A percentile compares a stretch with the other conserved stretches of the same genome.
Conservation (phyloP, 2,113 vertebrate genomes). For the Pomatostomus ruficeps region DNA sequence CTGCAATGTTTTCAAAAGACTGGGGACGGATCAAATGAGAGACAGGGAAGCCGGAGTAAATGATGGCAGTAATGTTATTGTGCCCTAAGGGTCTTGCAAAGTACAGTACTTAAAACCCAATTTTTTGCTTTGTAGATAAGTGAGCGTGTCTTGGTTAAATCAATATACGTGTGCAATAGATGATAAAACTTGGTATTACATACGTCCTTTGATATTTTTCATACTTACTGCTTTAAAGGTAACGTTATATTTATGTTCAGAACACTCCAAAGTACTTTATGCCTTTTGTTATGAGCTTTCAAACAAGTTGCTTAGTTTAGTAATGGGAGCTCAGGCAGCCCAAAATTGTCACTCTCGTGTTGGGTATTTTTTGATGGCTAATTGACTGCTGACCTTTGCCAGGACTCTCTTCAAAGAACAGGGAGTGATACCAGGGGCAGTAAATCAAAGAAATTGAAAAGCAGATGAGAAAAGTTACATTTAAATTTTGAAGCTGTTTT, state of each 20-base stretch:
- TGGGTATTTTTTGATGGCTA: slow-evolving; percentile 1
- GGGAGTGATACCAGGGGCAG: background rate
- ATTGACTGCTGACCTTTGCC: slow-evolving; percentile 44
- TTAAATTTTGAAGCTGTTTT: background rate
- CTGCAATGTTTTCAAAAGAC: background rate
- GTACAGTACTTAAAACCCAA: slow-evolving; percentile 46
- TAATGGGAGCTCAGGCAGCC: background rate
- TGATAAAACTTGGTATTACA: slow-evolving; percentile 44
- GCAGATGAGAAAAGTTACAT: background rate
- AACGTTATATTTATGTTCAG: background rate
- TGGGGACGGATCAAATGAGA: background rate
- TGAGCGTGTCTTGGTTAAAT: slow-evolving; percentile 34
- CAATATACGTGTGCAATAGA: slow-evolving; percentile 1
- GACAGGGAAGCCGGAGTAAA: background rate
- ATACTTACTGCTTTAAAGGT: slow-evolving; percentile 29
- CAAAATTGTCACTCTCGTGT: background rate
- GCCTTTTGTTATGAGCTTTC: background rate
- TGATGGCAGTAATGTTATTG: slow-evolving; percentile 45
- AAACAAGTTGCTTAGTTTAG: background rate
- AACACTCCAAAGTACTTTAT: background rate
- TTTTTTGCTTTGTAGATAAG: slow-evolving; percentile 63
- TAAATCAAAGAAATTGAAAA: background rate
- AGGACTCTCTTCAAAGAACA: background rate
- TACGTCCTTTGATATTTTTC: slow-evolving; percentile 41
- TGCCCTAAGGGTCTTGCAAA: slow-evolving; percentile 49